Conservation (phyloP, 2,888 invertebrate species). For the Dryadula phaetusa region DNA sequence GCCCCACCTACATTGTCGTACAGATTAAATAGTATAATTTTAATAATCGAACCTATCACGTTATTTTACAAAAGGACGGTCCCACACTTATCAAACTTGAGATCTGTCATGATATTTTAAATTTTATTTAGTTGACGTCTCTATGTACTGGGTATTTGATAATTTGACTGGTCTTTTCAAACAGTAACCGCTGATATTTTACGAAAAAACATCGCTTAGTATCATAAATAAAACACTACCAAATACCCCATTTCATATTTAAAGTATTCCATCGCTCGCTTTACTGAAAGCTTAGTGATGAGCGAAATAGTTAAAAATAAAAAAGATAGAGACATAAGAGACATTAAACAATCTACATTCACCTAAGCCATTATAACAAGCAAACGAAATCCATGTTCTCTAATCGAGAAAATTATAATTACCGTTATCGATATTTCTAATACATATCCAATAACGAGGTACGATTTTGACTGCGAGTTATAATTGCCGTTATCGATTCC, state of each 20-base stretch:
- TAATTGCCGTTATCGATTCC: conserved; percentile 10
- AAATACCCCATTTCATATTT: conserved; percentile 59
- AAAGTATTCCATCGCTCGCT: conserved; percentile 56
- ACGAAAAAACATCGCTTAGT: not conserved
- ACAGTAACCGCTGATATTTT: not conserved
- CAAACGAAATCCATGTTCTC: conserved; percentile 12
- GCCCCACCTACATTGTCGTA: conserved; percentile 55
- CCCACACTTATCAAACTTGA: conserved; percentile 79
- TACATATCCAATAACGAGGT: conserved; percentile 12
- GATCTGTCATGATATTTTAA: conserved; percentile 59
- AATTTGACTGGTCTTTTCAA: not conserved
- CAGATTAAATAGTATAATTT: conserved; percentile 50
- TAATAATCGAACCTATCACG: conserved; percentile 70
- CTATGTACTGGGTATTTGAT: conserved; percentile 16
- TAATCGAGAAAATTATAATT: conserved; percentile 16
- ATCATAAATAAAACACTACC: conserved; percentile 5
- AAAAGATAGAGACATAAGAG: conserved; percentile 40
- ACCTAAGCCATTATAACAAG: conserved; percentile 1
- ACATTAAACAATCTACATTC: conserved; percentile 23
- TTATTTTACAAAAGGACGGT: conserved; percentile 81
- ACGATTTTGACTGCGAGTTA: conserved; percentile 13
- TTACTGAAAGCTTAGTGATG: conserved; percentile 35
- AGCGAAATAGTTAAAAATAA: conserved; percentile 17
- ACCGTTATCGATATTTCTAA: conserved; percentile 5
- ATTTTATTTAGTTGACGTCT: conserved; percentile 63